Percentiles rank a stretch among this genome's conserved stretches.
These are phyloP conservation scores for Heliconius sara DNA, from an alignment of 2,888 invertebrate genomes.

Conservation along the genomic window DNA sequence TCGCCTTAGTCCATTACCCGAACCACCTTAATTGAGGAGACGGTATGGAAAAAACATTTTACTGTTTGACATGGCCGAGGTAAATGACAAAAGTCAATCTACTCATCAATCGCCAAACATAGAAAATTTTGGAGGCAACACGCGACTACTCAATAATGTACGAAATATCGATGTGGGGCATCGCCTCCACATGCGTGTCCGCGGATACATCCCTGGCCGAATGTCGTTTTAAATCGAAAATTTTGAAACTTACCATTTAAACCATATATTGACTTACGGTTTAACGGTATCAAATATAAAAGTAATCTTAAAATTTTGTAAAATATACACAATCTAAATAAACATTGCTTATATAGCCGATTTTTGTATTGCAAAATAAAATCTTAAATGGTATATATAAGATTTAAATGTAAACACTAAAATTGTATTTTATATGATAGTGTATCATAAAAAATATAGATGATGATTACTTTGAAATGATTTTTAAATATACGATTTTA, in stretches of 20 bases:
- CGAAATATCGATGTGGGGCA: constrained; percentile 82
- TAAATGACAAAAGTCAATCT: constrained; percentile 84
- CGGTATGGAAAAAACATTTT: constrained; percentile 80
- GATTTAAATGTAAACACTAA: not conserved
- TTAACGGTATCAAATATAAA: not conserved
- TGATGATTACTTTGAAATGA: not conserved
- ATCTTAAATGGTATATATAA: not conserved
- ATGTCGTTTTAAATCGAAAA: constrained; percentile 56
- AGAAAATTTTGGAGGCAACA: constrained; percentile 81
- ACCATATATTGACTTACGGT: not conserved
- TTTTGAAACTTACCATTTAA: constrained; percentile 53
- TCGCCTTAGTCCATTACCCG: constrained; percentile 78
- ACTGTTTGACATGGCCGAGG: constrained; percentile 80
- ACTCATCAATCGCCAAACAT: constrained; percentile 84
- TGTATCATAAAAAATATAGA: not conserved
- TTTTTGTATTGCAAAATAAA: not conserved
- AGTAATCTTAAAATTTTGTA: not conserved
- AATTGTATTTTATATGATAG: not conserved
- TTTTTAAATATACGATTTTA: not conserved
- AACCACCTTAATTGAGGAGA: constrained; percentile 75
- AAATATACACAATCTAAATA: constrained; percentile 5
- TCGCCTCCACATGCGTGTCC: constrained; percentile 69
- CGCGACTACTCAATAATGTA: constrained; percentile 83
- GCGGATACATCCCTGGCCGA: constrained; percentile 60
- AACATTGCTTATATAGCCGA: not conserved